Base-by-base conservation (phyloP, 1,140 invertebrate species). In the Melipona quadrifasciata region DNA sequence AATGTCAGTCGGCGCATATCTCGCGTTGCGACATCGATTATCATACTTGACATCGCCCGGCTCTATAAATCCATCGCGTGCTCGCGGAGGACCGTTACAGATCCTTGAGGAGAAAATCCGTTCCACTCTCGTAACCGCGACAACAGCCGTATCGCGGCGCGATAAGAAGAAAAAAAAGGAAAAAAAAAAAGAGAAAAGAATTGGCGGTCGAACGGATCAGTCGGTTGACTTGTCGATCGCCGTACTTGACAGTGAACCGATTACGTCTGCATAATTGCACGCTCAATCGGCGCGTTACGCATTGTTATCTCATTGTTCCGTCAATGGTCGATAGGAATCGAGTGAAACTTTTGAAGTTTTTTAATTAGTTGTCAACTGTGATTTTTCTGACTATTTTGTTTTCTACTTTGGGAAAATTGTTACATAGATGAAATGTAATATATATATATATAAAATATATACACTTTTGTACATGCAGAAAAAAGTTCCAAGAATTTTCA, bases 221-320 rank as follows among this genome's bases (percentile, higher is more conserved):
- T 17, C 67, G 70, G 39, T 3, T 10, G 24, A 51, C 80, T 47
- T 65, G 55, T 55, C 55, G 19, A 70, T 57, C 24, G 67, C 14
- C 73, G 87, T 72, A 79, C 85, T 88, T 88, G 87, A 76, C 87
- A 87, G 81, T 87, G 87, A 88, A 87, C 75, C 80, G 57, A 88
- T 87, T 87, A 80, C 73, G 55, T 70, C 70, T 67, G 61, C 73
- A 61, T 84, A 78, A 67, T 57, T 71, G 51, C 58, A 51, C n/a
- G n/a, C 39, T n/a, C n/a, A 21, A 4, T 67, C 16, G 31, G 12
- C 10, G 27, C 27, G 75, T 4, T 61, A 61, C n/a, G 51, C 39
- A 82, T 82, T 75, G 58, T 82, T 70, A 34, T 16, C 12, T 16
- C 14, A 51, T 55, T 6, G 19, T 55, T 64, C 39, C 47, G 55